These are phyloP conservation scores for Rynchops niger DNA, from an alignment of 2,113 vertebrate genomes.

Conservation along the genomic window DNA sequence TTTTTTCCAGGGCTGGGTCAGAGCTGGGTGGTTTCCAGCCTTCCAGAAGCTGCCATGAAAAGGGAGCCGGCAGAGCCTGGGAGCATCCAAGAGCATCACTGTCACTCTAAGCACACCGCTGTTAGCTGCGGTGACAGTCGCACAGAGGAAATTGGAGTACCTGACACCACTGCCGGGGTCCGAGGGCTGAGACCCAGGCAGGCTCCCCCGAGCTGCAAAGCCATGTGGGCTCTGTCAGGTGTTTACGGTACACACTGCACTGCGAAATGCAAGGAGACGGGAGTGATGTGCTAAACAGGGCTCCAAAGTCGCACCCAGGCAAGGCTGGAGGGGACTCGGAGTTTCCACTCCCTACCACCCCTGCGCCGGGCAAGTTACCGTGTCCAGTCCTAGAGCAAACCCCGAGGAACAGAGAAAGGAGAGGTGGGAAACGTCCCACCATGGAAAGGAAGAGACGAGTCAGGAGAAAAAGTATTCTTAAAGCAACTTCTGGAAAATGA, in stretches of 20 bases:
- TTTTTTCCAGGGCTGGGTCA: not conserved
- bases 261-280: accelerated
- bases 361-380: not conserved
- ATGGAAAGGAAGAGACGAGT: not conserved
- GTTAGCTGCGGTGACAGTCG: not conserved
- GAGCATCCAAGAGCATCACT: not conserved
- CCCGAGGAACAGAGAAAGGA: not conserved
- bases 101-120: accelerated
- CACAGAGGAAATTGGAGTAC: not conserved
- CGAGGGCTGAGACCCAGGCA: not conserved
- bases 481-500: not conserved
- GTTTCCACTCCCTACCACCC: not conserved
- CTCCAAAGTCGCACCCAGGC: not conserved
- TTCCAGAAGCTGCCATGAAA: not conserved
- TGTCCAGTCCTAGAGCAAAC: not conserved
- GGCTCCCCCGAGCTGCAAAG: not conserved
- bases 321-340: not conserved
- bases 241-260: not conserved
- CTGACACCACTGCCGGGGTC: not conserved
- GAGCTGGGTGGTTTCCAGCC: not conserved
- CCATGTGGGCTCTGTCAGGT: not conserved
- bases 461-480: not conserved
- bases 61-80: not conserved
- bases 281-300: not conserved
- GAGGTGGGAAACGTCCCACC: not conserved